Evolutionary conservation across 2,888 invertebrate genomes (phyloP).

Genomic region (Drosophila vallismaia): DNA sequence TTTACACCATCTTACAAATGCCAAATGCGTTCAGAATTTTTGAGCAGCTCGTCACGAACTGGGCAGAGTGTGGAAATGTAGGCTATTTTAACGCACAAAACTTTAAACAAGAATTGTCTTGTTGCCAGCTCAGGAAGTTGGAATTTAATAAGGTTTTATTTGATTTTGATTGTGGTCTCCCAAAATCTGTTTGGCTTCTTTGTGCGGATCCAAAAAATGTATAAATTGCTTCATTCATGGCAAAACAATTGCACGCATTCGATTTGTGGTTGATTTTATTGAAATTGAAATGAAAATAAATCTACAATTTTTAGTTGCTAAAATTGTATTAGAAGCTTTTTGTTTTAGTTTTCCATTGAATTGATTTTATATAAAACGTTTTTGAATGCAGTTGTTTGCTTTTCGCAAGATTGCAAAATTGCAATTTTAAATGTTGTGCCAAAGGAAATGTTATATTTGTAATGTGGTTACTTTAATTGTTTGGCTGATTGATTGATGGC

Average conservation of each 20-base stretch:
- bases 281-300: slow-evolving; percentile 6
- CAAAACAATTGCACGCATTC: slow-evolving; percentile 13
- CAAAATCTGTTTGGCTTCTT: background rate
- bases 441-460: background rate
- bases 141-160: slow-evolving; percentile 1
- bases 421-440: slow-evolving; percentile 8
- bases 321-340: slow-evolving; percentile 6
- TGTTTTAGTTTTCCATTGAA: background rate
- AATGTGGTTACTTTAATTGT: slow-evolving; percentile 11
- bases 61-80: background rate
- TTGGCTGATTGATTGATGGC: slow-evolving; percentile 19
- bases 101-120: background rate
- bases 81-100: slow-evolving; percentile 19
- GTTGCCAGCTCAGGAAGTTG: background rate
- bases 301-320: slow-evolving; percentile 5
- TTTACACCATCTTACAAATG: slow-evolving; percentile 38
- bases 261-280: slow-evolving; percentile 31
- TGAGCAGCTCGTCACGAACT: slow-evolving; percentile 12
- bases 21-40: slow-evolving; percentile 30
- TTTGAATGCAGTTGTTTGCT: background rate
- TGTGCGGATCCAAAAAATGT: background rate
- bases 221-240: slow-evolving; percentile 1
- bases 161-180: background rate
- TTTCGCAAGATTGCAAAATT: slow-evolving; percentile 6
- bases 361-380: background rate